Evolutionary conservation across 2,888 invertebrate species (phyloP).

Genomic region (Nephrotoma flavescens): DNA sequence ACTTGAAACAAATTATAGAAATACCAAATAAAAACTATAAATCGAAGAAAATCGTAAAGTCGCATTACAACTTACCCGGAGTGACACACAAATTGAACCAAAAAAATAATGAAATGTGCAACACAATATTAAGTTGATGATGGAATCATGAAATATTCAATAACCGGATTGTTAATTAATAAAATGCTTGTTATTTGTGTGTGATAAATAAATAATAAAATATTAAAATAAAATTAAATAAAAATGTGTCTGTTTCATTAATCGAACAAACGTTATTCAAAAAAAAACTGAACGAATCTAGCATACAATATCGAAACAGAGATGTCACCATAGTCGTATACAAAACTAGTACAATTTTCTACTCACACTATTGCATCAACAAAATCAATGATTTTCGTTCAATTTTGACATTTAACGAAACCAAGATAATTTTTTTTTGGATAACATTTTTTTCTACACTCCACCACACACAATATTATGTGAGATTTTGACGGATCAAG

Average conservation of each 20-base stretch:
- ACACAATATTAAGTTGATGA: conserved; percentile 23
- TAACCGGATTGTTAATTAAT: background rate
- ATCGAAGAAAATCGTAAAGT: background rate
- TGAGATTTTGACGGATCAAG: background rate
- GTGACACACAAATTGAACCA: conserved; percentile 57
- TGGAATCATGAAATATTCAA: background rate
- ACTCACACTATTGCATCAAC: background rate
- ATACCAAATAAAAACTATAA: background rate
- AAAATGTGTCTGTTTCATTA: background rate
- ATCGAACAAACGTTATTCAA: too few species aligned
- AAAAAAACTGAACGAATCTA: background rate
- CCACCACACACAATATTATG: background rate
- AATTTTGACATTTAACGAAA: background rate
- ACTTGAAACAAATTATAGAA: background rate
- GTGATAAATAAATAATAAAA: background rate
- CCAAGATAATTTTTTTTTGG: background rate
- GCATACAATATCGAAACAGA: background rate
- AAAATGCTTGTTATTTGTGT: background rate
- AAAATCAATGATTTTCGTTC: background rate
- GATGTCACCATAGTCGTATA: background rate
- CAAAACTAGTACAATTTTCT: background rate
- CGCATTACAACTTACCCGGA: conserved; percentile 39
- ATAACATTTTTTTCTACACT: background rate
- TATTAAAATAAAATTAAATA: background rate
- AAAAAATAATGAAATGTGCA: conserved; percentile 69